These are phyloP conservation scores for Ptilodon capucinus DNA, from an alignment of 2,888 invertebrate species.

Conservation along the genomic window DNA sequence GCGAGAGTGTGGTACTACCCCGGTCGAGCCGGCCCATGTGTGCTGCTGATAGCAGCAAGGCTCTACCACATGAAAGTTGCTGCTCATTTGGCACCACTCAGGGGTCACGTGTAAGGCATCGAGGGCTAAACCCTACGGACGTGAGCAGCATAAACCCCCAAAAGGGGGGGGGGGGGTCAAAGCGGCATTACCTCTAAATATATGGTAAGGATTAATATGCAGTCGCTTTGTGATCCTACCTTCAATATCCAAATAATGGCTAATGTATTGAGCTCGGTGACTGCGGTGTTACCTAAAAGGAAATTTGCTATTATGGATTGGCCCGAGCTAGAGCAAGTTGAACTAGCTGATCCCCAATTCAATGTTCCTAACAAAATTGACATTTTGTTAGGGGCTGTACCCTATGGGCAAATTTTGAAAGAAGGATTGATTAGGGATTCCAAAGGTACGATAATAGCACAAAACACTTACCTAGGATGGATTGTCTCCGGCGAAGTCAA, in stretches of 20 bases:
- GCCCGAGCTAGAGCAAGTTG: background rate
- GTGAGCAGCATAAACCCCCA: too few species aligned
- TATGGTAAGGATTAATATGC: background rate
- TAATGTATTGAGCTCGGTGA: background rate
- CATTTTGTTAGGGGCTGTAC: slow-evolving; percentile 10
- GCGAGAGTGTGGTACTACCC: too few species aligned
- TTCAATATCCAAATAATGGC: background rate
- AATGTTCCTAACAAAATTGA: slow-evolving; percentile 10
- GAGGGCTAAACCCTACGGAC: too few species aligned
- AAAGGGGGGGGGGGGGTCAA: background rate
- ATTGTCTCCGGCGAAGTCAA: slow-evolving; percentile 19
- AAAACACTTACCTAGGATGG: slow-evolving; percentile 23
- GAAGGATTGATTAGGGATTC: slow-evolving; percentile 14
- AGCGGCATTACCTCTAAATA: background rate
- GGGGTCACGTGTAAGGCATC: too few species aligned
- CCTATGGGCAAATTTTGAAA: slow-evolving; percentile 9
- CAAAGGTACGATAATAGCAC: slow-evolving; percentile 10
- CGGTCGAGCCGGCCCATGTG: too few species aligned
- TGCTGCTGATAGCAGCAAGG: too few species aligned
- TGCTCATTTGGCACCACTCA: too few species aligned
- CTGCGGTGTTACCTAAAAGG: background rate
- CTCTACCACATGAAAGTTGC: too few species aligned
- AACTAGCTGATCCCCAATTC: slow-evolving; percentile 10
- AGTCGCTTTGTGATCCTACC: background rate
- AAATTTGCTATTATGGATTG: background rate